Evolutionary conservation across 2,888 invertebrate species (phyloP), one percentile per base, ranked within the genome.

Genomic region (Lymantria dispar): DNA sequence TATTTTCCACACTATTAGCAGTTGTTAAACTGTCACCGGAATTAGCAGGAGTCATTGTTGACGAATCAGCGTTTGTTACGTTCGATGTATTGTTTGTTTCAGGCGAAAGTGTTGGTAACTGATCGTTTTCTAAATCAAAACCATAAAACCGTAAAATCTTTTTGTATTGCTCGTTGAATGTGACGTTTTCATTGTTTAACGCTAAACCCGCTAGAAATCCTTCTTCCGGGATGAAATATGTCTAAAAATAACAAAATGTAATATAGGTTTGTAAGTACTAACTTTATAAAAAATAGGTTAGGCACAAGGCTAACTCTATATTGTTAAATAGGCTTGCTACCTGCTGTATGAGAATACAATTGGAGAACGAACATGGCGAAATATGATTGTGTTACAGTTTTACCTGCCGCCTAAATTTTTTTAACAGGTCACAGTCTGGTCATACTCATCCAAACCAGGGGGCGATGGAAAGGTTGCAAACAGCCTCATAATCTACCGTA

Each of bases 171-270:
- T 93, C 91, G 37, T 94, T 94, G 43, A 97, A 93, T 7, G 94
- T 94, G 0, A 96, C 95, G 73, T 96, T 95, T 69, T 95, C 95
- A 57, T 95, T 94, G 80, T 95, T 97, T 39, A 97, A 87, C 8
- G 95, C 95, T 52, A 97, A 83, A 0, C 97, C 97, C 11, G 96
- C 96, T 1, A 97, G 88, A 59, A 96, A 96, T 38, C 96, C 96
- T 74, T 97, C 96, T 68, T 94, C 94, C 13, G 95, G 95, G 54
- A 96, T 95, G 70, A 97, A 95, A 76, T 97, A 97, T 45, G 95
- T 96, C 97, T 95, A 91, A 54, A 87, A 89, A 48, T 38, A 33
- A 33, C 11, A 7, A 40, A 33, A 12, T 10, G 7, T 42, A 5
- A 15, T 41, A 31, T 31, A 22, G 12, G 22, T n/a, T 7, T 10